Base-by-base conservation (phyloP, 92 coral and sea anemone species). In the Phenganax marumi region DNA sequence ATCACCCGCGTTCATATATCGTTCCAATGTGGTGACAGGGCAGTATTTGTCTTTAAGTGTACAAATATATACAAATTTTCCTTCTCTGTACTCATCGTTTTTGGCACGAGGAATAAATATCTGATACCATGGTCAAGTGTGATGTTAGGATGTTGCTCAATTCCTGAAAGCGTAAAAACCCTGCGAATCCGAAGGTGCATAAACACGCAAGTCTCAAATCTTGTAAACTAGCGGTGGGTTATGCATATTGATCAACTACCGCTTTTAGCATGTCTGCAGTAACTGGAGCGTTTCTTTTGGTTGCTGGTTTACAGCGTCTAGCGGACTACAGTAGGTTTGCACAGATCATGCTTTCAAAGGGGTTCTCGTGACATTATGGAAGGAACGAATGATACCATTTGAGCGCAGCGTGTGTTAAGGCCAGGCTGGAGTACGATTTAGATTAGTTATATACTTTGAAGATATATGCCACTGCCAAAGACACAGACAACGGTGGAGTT, bases 71-170 rank as follows among this genome's bases (percentile, higher is more conserved):
- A 87, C 87, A 54, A 43, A 84, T 50, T 87, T 87, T 8, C 90
- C 90, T 46, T 83, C 87, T 52, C 90, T 75, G 70, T 84, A 87
- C 56, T 76, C 55, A 18, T 86, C n/a, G n/a, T n/a, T n/a, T n/a
- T n/a, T n/a, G n/a, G n/a, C n/a, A n/a, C n/a, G n/a, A n/a, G n/a
- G n/a, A n/a, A n/a, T n/a, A n/a, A n/a, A n/a, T n/a, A n/a, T n/a
- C n/a, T n/a, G n/a, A n/a, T n/a, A n/a, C n/a, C n/a, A n/a, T n/a
- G n/a, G 52, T 19, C 70, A 79, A 49, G 18, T 79, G 76, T 17
- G 76, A 3, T 56, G 24, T 21, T 23, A 62, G 17, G 7, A 79
- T 79, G 49, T 16, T 17, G 55, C 12, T 56, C 43, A 78, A n/a
- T 61, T 58, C 54, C 7, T 78, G 14, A 60, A 12, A 78, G 17